phyloP scores from a whole-genome alignment of 2,113 vertebrate genomes.

The Myocastor coypus region DNA sequence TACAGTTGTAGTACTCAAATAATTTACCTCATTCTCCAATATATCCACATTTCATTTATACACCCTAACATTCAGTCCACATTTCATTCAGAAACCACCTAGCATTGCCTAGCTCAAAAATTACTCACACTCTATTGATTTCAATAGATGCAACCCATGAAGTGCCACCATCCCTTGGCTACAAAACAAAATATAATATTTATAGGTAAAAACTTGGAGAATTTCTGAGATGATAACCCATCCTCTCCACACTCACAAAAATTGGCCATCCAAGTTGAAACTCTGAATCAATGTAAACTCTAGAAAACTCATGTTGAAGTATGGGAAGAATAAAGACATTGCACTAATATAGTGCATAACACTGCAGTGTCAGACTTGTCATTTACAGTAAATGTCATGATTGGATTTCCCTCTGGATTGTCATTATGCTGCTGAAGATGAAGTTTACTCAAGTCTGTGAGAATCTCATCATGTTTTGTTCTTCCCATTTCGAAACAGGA shows the following conservation, averaged over 20 bases:
- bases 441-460: conserved; percentile 81
- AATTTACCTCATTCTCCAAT: conserved; percentile 81
- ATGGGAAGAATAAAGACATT: conserved; percentile 89
- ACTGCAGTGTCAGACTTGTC: conserved; percentile 84
- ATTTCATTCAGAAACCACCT: conserved; percentile 79
- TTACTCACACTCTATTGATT: conserved; percentile 74
- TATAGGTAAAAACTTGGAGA: conserved; percentile 84
- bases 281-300: conserved; percentile 90
- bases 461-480: conserved; percentile 68
- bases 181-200: conserved; percentile 86
- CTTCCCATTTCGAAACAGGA: conserved; percentile 85
- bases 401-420: conserved; percentile 86
- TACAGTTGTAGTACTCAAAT: conserved; percentile 80
- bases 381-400: conserved; percentile 85
- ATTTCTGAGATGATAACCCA: conserved; percentile 85
- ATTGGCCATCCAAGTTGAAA: conserved; percentile 84
- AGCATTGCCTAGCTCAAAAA: conserved; percentile 66
- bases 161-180: conserved; percentile 82
- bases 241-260: conserved; percentile 83
- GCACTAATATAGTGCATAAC: conserved; percentile 99
- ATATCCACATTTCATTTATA: conserved; percentile 74
- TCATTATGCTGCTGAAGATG: conserved; percentile 84
- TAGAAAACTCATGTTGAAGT: conserved; percentile 93
- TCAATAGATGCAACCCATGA: conserved; percentile 78
- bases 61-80: conserved; percentile 77